Conservation (phyloP, 2,113 vertebrate genomes). For the Spermophilus dauricus region DNA sequence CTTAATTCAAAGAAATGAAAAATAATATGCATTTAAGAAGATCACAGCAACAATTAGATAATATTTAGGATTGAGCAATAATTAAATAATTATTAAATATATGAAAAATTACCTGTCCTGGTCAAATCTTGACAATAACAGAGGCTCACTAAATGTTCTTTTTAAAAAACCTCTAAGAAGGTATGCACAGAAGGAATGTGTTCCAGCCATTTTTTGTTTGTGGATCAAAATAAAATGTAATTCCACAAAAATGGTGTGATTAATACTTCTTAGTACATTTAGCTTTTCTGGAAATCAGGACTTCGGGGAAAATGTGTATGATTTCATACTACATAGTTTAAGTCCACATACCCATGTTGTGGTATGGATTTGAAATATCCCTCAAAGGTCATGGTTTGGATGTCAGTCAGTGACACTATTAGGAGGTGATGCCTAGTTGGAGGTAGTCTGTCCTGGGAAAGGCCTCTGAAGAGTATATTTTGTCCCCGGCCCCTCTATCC, state of each 20-base stretch:
- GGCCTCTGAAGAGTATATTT: too few relatives aligned
- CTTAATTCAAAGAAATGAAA: slow-evolving; percentile 27
- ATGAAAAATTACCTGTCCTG: background rate
- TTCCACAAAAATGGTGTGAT: background rate
- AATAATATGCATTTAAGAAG: background rate
- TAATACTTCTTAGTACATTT: background rate
- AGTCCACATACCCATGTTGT: background rate
- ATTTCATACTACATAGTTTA: background rate
- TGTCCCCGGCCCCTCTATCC: background rate
- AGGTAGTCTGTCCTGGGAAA: background rate
- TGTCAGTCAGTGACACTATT: background rate
- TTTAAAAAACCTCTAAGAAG: background rate
- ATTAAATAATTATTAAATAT: background rate
- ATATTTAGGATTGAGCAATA: background rate
- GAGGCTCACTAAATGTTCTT: background rate
- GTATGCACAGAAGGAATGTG: background rate
- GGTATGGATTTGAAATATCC: too few relatives aligned
- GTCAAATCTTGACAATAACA: background rate
- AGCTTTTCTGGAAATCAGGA: background rate
- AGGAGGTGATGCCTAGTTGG: background rate
- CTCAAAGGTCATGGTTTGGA: too few relatives aligned
- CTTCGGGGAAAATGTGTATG: background rate
- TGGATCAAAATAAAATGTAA: background rate
- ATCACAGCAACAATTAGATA: background rate
- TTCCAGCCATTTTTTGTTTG: background rate